Evolutionary conservation across 2,797 vertebrate species (phyloP).

Genomic region (Sebastes matsubarae): DNA sequence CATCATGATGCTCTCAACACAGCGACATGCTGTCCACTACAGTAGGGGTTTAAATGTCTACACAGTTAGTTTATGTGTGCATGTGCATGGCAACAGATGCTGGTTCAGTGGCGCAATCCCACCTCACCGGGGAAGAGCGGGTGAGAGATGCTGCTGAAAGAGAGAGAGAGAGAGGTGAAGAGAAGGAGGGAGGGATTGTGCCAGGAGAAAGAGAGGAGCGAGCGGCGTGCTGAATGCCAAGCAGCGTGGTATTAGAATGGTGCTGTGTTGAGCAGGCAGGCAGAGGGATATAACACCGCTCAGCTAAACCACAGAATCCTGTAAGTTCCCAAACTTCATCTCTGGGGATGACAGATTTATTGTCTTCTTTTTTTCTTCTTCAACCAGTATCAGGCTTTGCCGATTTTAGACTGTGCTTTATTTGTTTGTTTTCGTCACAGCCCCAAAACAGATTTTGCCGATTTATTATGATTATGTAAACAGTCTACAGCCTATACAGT

Average conservation of each 20-base stretch:
- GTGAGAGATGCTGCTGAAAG: slow-evolving; percentile 55
- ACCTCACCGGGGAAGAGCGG: slow-evolving; percentile 63
- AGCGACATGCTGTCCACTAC: slow-evolving; percentile 52
- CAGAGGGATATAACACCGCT: slow-evolving; percentile 34
- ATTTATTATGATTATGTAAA: background rate
- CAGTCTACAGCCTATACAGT: background rate
- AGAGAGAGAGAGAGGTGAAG: slow-evolving; percentile 35
- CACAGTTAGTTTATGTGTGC: slow-evolving; percentile 9
- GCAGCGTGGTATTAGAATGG: slow-evolving; percentile 61
- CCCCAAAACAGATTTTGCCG: background rate
- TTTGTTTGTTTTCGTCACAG: background rate
- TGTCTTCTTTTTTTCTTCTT: background rate
- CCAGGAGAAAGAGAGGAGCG: slow-evolving; percentile 52
- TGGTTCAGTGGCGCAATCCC: slow-evolving; percentile 70
- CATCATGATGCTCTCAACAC: slow-evolving; percentile 38
- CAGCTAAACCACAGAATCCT: slow-evolving; percentile 34
- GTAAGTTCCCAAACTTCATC: slow-evolving; percentile 14
- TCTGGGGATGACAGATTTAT: background rate
- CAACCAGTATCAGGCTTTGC: background rate
- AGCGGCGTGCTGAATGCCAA: slow-evolving; percentile 69
- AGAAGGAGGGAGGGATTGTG: slow-evolving; percentile 24
- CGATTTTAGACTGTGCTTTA: background rate
- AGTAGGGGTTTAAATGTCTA: slow-evolving; percentile 58
- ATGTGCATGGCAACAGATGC: slow-evolving; percentile 59
- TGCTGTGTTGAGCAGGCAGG: slow-evolving; percentile 63